These are phyloP conservation scores for Synergus laeviventris DNA, from an alignment of 2,888 invertebrate species.

Conservation along the genomic window DNA sequence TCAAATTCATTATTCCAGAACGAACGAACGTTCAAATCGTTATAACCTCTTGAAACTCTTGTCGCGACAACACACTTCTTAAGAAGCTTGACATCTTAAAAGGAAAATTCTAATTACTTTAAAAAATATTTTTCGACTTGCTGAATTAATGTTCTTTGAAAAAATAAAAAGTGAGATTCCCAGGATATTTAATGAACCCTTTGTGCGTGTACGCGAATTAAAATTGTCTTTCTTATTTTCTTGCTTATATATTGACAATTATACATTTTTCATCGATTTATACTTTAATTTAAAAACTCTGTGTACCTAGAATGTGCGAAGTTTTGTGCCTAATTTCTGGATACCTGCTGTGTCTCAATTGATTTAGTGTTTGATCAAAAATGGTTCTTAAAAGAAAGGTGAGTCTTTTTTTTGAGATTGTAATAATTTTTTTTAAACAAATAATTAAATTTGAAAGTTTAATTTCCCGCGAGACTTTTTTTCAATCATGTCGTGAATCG, in stretches of 20 bases:
- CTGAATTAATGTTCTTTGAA: not conserved
- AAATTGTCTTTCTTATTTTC: not conserved
- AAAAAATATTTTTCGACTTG: not conserved
- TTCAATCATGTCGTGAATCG: not conserved
- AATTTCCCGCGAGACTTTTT: not conserved
- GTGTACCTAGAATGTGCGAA: slow-evolving; percentile 16
- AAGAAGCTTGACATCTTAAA: not conserved
- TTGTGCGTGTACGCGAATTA: not conserved
- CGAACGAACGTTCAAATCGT: slow-evolving; percentile 47
- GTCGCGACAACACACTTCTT: not conserved
- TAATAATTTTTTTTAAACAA: not conserved
- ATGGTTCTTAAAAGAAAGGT: slow-evolving; percentile 37
- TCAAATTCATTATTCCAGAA: slow-evolving; percentile 67
- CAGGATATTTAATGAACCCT: not conserved
- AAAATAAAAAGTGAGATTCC: not conserved
- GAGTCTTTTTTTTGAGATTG: slow-evolving; percentile 1
- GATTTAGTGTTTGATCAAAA: not conserved
- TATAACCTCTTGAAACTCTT: not conserved
- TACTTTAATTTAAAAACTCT: not conserved
- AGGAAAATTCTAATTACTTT: not conserved
- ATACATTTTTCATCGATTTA: not conserved
- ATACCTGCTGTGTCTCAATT: slow-evolving; percentile 9
- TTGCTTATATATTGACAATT: not conserved
- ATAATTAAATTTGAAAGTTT: not conserved
- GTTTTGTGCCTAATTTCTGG: slow-evolving; percentile 14